A percentile compares a stretch with the other conserved stretches of the same genome.
Conservation (phyloP, 1,140 invertebrate genomes). For the Octopus bimaculoides region DNA sequence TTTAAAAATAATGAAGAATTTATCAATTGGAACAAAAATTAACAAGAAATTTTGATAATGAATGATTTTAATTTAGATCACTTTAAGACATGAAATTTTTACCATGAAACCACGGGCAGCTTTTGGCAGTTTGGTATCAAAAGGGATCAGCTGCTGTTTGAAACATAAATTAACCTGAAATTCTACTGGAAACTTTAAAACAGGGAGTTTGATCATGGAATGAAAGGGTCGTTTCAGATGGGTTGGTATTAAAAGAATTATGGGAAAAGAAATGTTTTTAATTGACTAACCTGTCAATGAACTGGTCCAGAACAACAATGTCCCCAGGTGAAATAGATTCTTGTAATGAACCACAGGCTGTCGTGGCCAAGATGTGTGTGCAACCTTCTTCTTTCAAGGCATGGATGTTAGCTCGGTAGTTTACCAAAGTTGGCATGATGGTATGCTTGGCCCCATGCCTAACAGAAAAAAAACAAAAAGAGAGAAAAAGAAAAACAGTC, state of each 20-base stretch:
- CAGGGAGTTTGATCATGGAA: background rate
- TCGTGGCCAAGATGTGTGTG: slow-evolving; percentile 87
- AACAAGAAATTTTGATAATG: too few relatives aligned
- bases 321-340: slow-evolving; percentile 86
- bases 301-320: slow-evolving; percentile 87
- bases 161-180: too few relatives aligned
- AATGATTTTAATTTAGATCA: too few relatives aligned
- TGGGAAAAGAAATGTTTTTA: background rate
- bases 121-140: too few relatives aligned
- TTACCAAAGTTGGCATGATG: slow-evolving; percentile 79
- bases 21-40: too few relatives aligned
- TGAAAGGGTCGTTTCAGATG: background rate
- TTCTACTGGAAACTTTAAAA: background rate
- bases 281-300: slow-evolving; percentile 76
- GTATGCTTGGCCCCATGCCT: slow-evolving; percentile 87
- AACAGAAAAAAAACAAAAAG: slow-evolving; percentile 26
- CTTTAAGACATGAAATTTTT: too few relatives aligned
- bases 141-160: too few relatives aligned
- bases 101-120: too few relatives aligned
- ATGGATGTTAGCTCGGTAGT: slow-evolving; percentile 97
- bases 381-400: slow-evolving; percentile 84
- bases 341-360: slow-evolving; percentile 87
- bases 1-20: too few relatives aligned
- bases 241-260: background rate
- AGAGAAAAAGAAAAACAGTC: background rate